A percentile compares a stretch with the other conserved stretches of the same genome.
phyloP scores from a whole-genome alignment of 2,113 vertebrate genomes.

The Menidia beryllina region DNA sequence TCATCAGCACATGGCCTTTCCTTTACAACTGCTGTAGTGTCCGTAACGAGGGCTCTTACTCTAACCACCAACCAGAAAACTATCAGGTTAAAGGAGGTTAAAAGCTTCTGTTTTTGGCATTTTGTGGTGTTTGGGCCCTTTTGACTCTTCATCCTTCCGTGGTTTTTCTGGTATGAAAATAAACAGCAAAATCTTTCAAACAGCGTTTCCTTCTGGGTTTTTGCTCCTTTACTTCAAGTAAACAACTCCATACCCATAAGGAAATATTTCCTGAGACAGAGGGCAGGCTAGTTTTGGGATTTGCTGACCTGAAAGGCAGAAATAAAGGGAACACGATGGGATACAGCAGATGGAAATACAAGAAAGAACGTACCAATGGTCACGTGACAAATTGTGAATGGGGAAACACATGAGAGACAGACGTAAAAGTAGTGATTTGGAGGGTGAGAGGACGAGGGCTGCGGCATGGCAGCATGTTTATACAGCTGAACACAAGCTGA shows the following conservation, averaged over 20 bases:
- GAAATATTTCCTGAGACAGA: conserved; percentile 8
- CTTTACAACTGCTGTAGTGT: not conserved
- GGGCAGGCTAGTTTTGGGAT: conserved; percentile 7
- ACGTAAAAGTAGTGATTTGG: conserved; percentile 29
- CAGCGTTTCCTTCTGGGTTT: not conserved
- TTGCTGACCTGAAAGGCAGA: not conserved
- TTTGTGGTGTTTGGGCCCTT: not conserved
- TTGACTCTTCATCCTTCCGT: not conserved
- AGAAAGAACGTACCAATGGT: conserved; percentile 60
- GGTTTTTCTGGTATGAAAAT: conserved; percentile 6
- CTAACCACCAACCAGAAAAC: not conserved
- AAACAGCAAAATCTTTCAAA: conserved; percentile 9
- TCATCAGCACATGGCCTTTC: not conserved
- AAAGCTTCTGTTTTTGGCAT: not conserved
- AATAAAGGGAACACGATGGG: not conserved
- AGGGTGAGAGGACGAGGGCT: conserved; percentile 77
- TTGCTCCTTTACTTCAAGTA: conserved; percentile 12
- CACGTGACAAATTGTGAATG: conserved; percentile 72
- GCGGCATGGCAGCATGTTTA: conserved; percentile 87
- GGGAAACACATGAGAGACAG: conserved; percentile 35
- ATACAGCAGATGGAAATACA: not conserved
- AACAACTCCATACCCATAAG: conserved; percentile 19
- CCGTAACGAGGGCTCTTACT: not conserved
- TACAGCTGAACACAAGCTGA: conserved; percentile 99
- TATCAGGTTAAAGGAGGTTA: not conserved